Evolutionary conservation across 1,140 invertebrate species (phyloP).

Genomic region (Sweltsa coloradensis): DNA sequence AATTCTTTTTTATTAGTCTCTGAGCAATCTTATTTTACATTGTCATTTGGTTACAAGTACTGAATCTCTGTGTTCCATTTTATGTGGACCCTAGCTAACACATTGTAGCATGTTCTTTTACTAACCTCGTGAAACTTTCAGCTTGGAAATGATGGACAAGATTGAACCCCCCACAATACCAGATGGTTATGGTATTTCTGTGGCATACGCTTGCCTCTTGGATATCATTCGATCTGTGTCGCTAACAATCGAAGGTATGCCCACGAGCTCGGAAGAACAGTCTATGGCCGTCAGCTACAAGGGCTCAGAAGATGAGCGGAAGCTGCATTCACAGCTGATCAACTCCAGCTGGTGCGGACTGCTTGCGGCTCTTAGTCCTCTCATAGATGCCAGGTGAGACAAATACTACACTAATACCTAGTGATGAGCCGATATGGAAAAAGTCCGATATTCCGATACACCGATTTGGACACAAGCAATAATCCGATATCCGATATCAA

Average conservation of each 20-base stretch:
- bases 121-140: conserved; percentile 36
- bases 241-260: conserved; percentile 46
- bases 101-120: conserved; percentile 15
- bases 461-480: no score
- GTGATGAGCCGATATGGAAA: no score
- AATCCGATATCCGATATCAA: no score
- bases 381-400: conserved; percentile 88
- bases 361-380: conserved; percentile 75
- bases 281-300: conserved; percentile 27
- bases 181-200: conserved; percentile 90
- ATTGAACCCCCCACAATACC: conserved; percentile 83
- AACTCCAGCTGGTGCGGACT: conserved; percentile 93
- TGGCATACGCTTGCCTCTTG: conserved; percentile 83
- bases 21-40: no score
- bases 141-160: conserved; percentile 90
- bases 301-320: conserved; percentile 36
- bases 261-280: conserved; percentile 28
- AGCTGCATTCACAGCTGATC: conserved; percentile 63
- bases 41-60: no score
- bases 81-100: conserved; percentile 2
- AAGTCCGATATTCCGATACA: no score
- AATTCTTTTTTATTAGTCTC: no score
- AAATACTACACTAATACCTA: no score
- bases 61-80: conserved; percentile 2
- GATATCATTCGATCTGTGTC: conserved; percentile 76